Base-by-base conservation (phyloP, 2,888 invertebrate genomes). In the Therioaphis trifolii region DNA sequence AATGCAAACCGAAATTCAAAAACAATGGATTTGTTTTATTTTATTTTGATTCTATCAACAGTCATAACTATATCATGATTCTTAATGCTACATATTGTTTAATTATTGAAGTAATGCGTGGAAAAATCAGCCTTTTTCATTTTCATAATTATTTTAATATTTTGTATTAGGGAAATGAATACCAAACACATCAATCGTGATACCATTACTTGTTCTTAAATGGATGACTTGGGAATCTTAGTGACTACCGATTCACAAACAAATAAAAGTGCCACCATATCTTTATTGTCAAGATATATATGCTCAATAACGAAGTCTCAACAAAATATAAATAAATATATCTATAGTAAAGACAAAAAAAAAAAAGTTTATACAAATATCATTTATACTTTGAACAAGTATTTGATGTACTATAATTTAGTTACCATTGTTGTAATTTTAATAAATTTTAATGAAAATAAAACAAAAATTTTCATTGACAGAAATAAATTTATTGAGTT, bases 401-500 rank as follows among this genome's bases (percentile, higher is more conserved):
- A n/a, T 27, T 29, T 15, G 27, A 63, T 63, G 18, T 29, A 27
- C 14, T 29, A 29, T 5, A 15, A 27, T 29, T 63, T 15, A 29
- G 18, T 63, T 58, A 58, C 58, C 58, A 58, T 58, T 12, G 21
- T 24, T 24, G 58, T 58, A 21, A 58, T 58, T 24, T 21, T 58
- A 24, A 12, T 58, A 12, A 24, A 58, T 58, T 24, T 21, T 58
- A 21, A 24, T 24, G n/a, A 55, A 55, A 55, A 58, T 21, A 24
- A 58, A 58, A 58, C 21, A 12, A 24, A 0, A 24, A 55, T 9
- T 35, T n/a, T 43, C 35, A 27, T n/a, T 46, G 35, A 35, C 12
- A 12, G 29, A 46, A 76, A 7, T 49, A 12, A 14, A 63, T 76
- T 76, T 63, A 76, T 76, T 76, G 46, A 14, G 43, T 29, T 14